These are phyloP conservation scores for Anas platyrhynchos DNA, from an alignment of 2,113 vertebrate genomes.

Conservation along the genomic window DNA sequence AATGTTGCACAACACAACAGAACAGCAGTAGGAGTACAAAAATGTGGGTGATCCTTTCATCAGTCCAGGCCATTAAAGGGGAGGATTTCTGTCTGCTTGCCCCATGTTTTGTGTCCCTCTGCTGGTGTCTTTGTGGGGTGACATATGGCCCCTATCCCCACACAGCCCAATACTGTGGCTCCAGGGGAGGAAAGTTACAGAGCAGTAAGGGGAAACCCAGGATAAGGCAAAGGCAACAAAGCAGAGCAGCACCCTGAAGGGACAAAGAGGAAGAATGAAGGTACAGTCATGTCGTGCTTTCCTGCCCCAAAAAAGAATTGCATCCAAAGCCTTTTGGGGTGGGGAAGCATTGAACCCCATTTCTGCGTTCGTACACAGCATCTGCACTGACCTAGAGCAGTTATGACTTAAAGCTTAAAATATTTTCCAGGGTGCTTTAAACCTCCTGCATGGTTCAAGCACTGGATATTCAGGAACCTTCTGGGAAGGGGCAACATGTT, in stretches of 20 bases:
- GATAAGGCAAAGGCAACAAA: conserved; percentile 56
- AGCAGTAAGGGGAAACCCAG: background rate
- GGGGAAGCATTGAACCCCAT: background rate
- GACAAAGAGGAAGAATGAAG: background rate
- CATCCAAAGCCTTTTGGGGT: background rate
- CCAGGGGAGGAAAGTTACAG: background rate
- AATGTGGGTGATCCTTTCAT: conserved; percentile 82
- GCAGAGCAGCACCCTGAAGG: conserved; percentile 59
- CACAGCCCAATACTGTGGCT: background rate
- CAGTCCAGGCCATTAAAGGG: conserved; percentile 65
- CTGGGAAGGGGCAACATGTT: background rate
- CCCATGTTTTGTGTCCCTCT: background rate
- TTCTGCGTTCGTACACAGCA: background rate
- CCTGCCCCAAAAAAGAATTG: background rate
- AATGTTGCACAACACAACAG: conserved; percentile 98
- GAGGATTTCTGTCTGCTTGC: background rate
- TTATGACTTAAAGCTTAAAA: conserved; percentile 62
- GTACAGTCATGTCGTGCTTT: conserved; percentile 7
- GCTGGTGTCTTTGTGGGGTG: background rate
- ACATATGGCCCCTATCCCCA: background rate
- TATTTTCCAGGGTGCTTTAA: background rate
- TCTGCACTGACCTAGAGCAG: background rate
- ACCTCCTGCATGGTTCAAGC: background rate
- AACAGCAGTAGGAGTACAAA: conserved; percentile 91
- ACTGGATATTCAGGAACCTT: background rate